Evolutionary conservation across 2,113 vertebrate genomes (phyloP), one percentile per base, ranked within the genome.

Genomic region (mouse (Mus musculus)): DNA sequence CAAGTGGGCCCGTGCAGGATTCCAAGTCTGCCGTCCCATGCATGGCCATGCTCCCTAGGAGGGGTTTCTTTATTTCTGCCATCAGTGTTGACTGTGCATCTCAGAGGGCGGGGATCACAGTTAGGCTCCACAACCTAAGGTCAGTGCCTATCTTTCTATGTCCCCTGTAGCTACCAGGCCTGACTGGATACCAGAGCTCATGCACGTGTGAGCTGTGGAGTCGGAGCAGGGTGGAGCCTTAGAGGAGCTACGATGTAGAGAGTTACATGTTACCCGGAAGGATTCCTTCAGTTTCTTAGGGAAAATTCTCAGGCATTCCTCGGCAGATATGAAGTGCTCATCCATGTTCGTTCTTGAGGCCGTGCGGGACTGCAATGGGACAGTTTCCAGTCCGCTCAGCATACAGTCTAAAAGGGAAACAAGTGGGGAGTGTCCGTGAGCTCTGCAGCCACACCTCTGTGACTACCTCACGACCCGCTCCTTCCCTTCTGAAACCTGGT

Each of bases 251-350:
- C 16, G 39, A 1, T 4, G 63, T 1, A 56, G 52, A 24, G 10
- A 22, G 73, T 8, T 61, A 2, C 11, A 24, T 5, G 97, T 98
- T 97, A 99, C 96, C 98, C 78, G 94, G 95, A 49, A 98, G 46
- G 63, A 78, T 52, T 98, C 97, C 81, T 95, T 95, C 95, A 99
- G 96, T n/a, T 97, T 98, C 95, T 94, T 93, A 63, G 97, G 96
- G 93, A 98, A 97, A 7, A 96, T 95, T 54, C 16, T 76, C 75
- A 98, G 97, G 93, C 97, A 98, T 4, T 99, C 97, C 86, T 99
- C 98, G 4, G 98, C 98, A 7, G 97, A 92, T 73, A 96, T 10
- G 3, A 96, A 98, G 59, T 84, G 52, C 39, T 59, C 86, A 61
- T 97, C 77, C 75, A 65, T 24, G 61, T 33, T 30, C 12, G 49